Evolutionary conservation across 2,113 vertebrate species (phyloP), one percentile per base, ranked within the genome.

Genomic region (Cottus gobio): DNA sequence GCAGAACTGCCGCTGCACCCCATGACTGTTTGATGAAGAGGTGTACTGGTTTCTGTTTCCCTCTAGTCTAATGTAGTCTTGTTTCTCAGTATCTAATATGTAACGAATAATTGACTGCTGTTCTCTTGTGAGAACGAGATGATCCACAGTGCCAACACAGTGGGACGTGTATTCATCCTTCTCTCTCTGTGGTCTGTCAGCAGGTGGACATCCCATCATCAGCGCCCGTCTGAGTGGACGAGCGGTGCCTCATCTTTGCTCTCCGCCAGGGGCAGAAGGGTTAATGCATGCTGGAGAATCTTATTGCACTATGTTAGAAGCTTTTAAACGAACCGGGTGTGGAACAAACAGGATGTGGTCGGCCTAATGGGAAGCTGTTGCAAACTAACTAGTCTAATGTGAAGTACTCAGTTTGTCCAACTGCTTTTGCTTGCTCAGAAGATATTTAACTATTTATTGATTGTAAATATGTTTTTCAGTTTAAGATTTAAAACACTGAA

Each of bases 141-240:
- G 16, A 62, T 62, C 48, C 28, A 24, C 20, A 20, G 7, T 22
- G 18, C 5, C 18, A 34, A 10, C 30, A n/a, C n/a, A n/a, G n/a
- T n/a, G 1, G 37, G 37, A 13, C 39, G 3, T 11, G 7, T 42
- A 13, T 42, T 42, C 11, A 42, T 42, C 39, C 39, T 11, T 2
- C 9, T 84, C 2, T 81, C 66, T 86, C 15, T 83, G 73, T 64
- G 34, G 34, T 77, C 60, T 34, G 67, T 80, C 81, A 22, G 31
- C 85, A 93, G 93, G 71, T 87, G 75, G 83, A 78, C 24, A 57
- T 56, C 57, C 50, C 56, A 9, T 5, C 66, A 22, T 16, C 62
- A 7, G 44, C 60, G 79, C 83, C 85, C 58, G 83, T 72, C 58
- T 52, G 2, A 26, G 54, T 64, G 72, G 75, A 84, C 0, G 37